Conservation (phyloP, 1,140 invertebrate genomes). For the Cardiocondyla obscurior region DNA sequence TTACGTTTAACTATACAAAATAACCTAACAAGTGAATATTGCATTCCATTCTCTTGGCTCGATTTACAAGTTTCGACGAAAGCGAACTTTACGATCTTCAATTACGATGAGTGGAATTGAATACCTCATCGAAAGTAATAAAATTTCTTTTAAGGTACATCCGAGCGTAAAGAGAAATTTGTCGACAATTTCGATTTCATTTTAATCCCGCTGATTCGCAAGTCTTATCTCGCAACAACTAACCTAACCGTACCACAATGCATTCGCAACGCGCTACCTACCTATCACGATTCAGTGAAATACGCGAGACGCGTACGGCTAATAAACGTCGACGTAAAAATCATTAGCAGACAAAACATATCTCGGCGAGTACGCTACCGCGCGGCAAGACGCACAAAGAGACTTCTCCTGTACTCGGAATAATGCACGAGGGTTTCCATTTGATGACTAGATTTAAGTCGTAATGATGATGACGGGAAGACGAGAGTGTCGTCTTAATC, state of each 20-base stretch:
- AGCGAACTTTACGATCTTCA: background rate
- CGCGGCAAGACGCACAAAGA: conserved; percentile 1
- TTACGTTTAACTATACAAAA: background rate
- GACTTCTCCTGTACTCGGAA: background rate
- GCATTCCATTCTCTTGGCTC: conserved; percentile 1
- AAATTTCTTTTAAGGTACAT: conserved; percentile 53
- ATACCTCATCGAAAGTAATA: conserved; percentile 29
- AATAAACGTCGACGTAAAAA: conserved; percentile 46
- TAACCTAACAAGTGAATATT: background rate
- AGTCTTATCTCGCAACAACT: conserved; percentile 25
- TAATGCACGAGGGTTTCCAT: conserved; percentile 51
- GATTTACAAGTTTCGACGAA: conserved; percentile 29
- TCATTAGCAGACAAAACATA: conserved; percentile 36
- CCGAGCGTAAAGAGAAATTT: conserved; percentile 21
- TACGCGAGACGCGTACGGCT: conserved; percentile 11
- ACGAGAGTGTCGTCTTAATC: conserved; percentile 38
- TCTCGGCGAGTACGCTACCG: background rate
- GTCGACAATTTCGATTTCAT: conserved; percentile 26
- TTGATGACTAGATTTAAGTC: conserved; percentile 51
- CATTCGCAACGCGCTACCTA: background rate
- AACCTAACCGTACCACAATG: conserved; percentile 27
- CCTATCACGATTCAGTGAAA: conserved; percentile 23
- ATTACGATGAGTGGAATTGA: background rate
- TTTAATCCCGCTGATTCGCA: background rate
- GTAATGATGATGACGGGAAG: conserved; percentile 53